Base-by-base conservation (phyloP, 2,797 vertebrate species). In the Loris lydekkerianus region DNA sequence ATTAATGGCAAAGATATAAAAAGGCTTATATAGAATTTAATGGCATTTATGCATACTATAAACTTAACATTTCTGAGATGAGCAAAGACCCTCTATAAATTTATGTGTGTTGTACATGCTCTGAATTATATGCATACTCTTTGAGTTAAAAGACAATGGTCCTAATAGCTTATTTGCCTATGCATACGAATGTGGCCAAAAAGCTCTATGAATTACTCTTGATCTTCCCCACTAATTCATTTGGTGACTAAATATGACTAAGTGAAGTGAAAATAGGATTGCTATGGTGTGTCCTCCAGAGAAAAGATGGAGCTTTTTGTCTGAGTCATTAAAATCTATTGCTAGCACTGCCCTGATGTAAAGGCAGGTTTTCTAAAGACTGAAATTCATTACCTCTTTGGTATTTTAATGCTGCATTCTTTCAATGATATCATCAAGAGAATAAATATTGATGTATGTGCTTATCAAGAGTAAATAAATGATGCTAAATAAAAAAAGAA, bases 81-180 rank as follows among this genome's bases (percentile, higher is more conserved):
- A 90, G 17, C 14, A 72, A 76, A 27, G 31, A 43, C 60, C 23
- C 31, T 75, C 23, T 81, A 83, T 40, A 85, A 70, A 63, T 87
- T 20, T 81, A 29, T 65, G 31, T 31, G 23, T 73, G 73, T 86
- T 84, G 11, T 46, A 72, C n/a, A 85, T 60, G 58, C 17, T 82
- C n/a, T 53, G 37, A 87, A 75, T 46, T 58, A 23, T 43, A 70
- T 10, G n/a, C 56, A 78, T 14, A 31, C 4, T 46, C 23, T 89
- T 29, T 69, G 77, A 70, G 85, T 91, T 87, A 89, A 92, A 93
- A 95, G 76, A n/a, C 34, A 91, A 86, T 21, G 4, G 29, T 78
- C 1, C 63, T 76, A 40, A 70, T 10, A 61, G 6, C 80, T 53
- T 87, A 37, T 65, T 23, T 61, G 14, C 3, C 40, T 40, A 31